Base-by-base conservation (phyloP, 2,113 vertebrate species). In the Gallinago paraguaiae region DNA sequence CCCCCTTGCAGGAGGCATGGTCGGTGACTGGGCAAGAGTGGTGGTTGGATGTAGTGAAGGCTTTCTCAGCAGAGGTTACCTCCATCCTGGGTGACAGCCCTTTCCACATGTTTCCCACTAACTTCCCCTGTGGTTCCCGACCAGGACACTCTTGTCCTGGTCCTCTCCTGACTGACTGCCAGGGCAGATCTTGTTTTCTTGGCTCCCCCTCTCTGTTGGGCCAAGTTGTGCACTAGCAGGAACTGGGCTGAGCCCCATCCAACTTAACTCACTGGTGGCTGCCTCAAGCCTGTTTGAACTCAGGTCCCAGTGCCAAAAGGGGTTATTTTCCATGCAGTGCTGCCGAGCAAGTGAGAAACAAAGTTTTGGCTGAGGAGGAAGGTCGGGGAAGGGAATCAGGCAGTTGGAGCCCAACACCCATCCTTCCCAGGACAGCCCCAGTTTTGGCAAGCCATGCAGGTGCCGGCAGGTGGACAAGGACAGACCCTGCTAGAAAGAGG, bases 341-440 rank as follows among this genome's bases (percentile, higher is more conserved):
- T 0, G 5, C 28, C 63, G 50, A 70, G 37, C 16, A 76, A 93
- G 79, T 1, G 4, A 31, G 50, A 92, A 80, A 75, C 5, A 6
- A 61, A 68, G 69, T 69, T 85, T 80, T 0, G 2, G 27, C 41
- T 1, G 2, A 93, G 75, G 33, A 89, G 33, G 11, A 72, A 88
- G 33, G 22, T 43, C 45, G 31, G 13, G 31, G 23, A 92, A 74
- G 43, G 39, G 33, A 82, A n/a, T 28, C 33, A 33, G 10, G 16
- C 0, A 1, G 41, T 19, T 10, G 9, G 46, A 90, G 50, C 22
- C 48, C 2, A 0, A 1, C 15, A 53, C 8, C 24, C 2, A 0
- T 45, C 51, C 24, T 70, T 78, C 53, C 65, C 33, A 35, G 27
- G 18, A 77, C 1, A 1, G 64, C 41, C n/a, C 17, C 22, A 20